phyloP scores from a whole-genome alignment of 2,113 vertebrate species.

The Actinemys pallida region DNA sequence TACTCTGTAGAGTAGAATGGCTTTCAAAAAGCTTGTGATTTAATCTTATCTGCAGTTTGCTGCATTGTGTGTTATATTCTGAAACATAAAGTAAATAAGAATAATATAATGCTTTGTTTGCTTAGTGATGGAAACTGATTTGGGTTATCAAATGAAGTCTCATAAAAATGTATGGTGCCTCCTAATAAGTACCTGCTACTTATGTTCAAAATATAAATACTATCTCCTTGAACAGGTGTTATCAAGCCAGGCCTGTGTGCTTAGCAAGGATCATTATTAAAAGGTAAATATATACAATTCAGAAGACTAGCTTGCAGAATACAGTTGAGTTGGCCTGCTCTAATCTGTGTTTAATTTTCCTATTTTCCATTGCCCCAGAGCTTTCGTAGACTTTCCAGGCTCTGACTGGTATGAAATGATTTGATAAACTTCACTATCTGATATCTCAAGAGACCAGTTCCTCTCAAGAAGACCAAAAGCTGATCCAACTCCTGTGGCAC shows the following conservation, averaged over 20 bases:
- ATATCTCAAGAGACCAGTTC: neutral
- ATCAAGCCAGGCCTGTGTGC: neutral
- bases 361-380: neutral
- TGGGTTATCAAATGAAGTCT: neutral
- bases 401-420: neutral
- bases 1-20: neutral
- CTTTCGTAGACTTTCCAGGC: neutral
- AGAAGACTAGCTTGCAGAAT: neutral
- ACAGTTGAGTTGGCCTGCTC: neutral
- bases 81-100: neutral
- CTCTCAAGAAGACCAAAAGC: neutral
- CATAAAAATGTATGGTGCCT: neutral
- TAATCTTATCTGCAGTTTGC: neutral
- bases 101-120: neutral
- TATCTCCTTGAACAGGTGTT: neutral
- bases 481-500: neutral
- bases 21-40: rapidly evolving
- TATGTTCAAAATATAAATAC: neutral
- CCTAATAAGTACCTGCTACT: neutral
- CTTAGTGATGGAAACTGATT: neutral
- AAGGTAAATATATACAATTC: neutral
- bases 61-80: neutral
- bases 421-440: neutral
- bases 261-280: rapidly evolving
- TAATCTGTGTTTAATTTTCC: neutral